These are phyloP conservation scores for Yasuhikotakia modesta DNA, from an alignment of 2,797 vertebrate species.

Conservation along the genomic window DNA sequence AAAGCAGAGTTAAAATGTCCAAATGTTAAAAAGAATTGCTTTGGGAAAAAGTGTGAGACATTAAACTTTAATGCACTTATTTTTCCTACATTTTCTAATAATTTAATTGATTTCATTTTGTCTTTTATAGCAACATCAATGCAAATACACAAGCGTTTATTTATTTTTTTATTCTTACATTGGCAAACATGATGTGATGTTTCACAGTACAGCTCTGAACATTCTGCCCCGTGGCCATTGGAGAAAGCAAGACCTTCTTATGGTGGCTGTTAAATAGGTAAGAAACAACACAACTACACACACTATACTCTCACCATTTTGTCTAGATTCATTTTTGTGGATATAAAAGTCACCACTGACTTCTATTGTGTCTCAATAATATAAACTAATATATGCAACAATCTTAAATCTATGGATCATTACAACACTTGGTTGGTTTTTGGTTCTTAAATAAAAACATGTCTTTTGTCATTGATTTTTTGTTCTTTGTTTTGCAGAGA, in stretches of 20 bases:
- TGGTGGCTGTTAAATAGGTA: constrained; percentile 15
- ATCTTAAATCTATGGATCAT: neutral
- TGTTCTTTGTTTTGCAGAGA: neutral
- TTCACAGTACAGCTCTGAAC: constrained; percentile 1
- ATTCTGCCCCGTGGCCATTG: too few relatives aligned
- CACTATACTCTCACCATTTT: neutral
- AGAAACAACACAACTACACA: neutral
- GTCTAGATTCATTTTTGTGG: neutral
- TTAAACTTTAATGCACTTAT: too few relatives aligned
- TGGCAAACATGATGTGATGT: neutral
- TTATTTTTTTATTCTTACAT: neutral
- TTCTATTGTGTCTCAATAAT: neutral
- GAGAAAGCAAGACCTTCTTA: neutral
- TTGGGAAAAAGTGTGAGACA: too few relatives aligned
- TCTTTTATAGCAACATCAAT: neutral
- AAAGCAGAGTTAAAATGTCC: neutral
- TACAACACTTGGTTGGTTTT: too few relatives aligned
- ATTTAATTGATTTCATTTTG: neutral
- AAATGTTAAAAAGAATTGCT: neutral
- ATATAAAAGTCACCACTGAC: neutral
- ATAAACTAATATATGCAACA: neutral
- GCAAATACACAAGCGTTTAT: neutral
- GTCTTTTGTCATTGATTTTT: too few relatives aligned
- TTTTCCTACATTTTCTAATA: neutral
- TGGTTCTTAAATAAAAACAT: too few relatives aligned